Conservation (phyloP, 2,888 invertebrate species). For the Eristalis intricaria region DNA sequence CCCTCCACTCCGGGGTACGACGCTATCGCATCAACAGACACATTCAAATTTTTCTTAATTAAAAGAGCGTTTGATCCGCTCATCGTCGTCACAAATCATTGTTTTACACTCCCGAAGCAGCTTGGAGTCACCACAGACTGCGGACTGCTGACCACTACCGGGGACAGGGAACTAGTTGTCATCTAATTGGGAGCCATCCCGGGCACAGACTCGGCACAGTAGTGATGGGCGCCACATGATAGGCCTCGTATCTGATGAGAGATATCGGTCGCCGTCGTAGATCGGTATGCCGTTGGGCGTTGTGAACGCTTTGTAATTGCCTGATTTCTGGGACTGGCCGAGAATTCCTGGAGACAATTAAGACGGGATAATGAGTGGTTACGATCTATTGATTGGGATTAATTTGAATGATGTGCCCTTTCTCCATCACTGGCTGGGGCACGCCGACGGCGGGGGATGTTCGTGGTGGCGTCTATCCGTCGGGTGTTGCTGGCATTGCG, state of each 20-base stretch:
- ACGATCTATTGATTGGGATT: conserved; percentile 25
- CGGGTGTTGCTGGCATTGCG: not conserved
- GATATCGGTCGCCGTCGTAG: conserved; percentile 35
- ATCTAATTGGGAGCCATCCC: conserved; percentile 43
- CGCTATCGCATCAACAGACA: conserved; percentile 64
- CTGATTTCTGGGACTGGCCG: not conserved
- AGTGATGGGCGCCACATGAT: conserved; percentile 71
- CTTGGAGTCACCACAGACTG: conserved; percentile 25
- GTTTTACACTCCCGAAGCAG: conserved; percentile 20
- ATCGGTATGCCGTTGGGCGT: conserved; percentile 16
- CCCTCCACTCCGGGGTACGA: not conserved
- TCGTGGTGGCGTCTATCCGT: not conserved
- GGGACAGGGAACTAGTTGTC: conserved; percentile 48
- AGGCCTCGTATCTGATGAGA: conserved; percentile 46
- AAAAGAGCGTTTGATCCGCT: conserved; percentile 63
- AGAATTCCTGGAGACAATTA: conserved; percentile 2
- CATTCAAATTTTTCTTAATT: conserved; percentile 61
- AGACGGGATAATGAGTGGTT: conserved; percentile 20
- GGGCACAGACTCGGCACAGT: conserved; percentile 31
- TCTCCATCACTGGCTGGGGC: not conserved
- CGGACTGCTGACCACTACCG: not conserved
- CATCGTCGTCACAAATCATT: conserved; percentile 60
- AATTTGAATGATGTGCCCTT: conserved; percentile 11
- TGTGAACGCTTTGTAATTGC: conserved; percentile 44
- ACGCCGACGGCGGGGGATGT: not conserved